phyloP scores from a whole-genome alignment of 2,113 vertebrate species.

The Ceuthmochares aereus region DNA sequence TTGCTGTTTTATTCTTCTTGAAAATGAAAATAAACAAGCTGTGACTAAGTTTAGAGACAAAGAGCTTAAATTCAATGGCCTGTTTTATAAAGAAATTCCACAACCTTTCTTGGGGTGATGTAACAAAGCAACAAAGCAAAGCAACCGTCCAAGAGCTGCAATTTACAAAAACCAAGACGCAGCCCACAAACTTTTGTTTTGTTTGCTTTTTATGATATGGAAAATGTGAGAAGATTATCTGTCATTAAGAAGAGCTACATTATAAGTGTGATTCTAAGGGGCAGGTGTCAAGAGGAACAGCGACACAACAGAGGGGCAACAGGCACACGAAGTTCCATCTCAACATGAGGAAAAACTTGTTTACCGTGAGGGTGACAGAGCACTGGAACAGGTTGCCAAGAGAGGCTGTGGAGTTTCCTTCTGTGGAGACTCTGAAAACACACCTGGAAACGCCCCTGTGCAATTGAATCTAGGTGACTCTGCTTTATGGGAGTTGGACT shows the following conservation, averaged over 20 bases:
- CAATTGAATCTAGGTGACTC: too few species aligned
- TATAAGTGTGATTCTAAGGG: neutral
- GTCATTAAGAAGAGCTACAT: neutral
- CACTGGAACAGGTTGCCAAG: too few species aligned
- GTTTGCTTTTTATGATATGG: neutral
- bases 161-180: neutral
- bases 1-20: neutral
- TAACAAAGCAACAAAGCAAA: neutral
- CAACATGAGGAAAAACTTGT: too few species aligned
- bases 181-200: neutral
- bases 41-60: neutral
- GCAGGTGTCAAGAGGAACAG: too few species aligned
- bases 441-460: too few species aligned
- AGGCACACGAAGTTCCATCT: too few species aligned
- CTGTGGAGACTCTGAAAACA: too few species aligned
- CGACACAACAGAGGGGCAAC: too few species aligned
- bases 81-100: neutral
- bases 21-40: neutral
- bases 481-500: too few species aligned
- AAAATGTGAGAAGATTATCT: neutral
- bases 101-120: neutral
- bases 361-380: too few species aligned
- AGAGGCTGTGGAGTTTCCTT: too few species aligned
- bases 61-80: neutral
- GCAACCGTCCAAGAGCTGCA: neutral